A percentile compares a stretch with the other conserved stretches of the same genome.
phyloP scores from a whole-genome alignment of 2,113 vertebrate genomes.

The Hemibagrus wyckioides region DNA sequence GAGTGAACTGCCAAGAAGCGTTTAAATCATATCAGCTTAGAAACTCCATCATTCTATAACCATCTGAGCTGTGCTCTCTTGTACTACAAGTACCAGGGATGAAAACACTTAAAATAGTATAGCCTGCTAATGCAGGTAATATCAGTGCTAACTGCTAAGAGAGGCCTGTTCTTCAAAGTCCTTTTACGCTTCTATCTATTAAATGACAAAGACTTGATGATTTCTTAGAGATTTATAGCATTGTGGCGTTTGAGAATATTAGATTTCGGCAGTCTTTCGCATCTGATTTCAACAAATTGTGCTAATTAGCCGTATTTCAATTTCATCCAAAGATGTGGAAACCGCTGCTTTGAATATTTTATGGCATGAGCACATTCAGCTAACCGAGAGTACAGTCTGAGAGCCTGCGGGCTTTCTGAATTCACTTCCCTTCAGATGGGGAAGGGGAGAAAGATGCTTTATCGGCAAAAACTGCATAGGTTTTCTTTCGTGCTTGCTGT shows the following conservation, averaged over 20 bases:
- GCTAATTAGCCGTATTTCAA: constrained; percentile 40
- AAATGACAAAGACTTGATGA: background rate
- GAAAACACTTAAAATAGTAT: background rate
- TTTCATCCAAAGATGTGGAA: constrained; percentile 29
- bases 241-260: background rate
- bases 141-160: background rate
- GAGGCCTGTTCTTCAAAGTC: background rate
- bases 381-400: background rate
- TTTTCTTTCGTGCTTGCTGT: background rate
- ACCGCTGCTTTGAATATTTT: constrained; percentile 43
- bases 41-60: background rate
- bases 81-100: background rate
- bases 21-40: background rate
- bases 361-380: constrained; percentile 19
- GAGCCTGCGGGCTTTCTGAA: constrained; percentile 23
- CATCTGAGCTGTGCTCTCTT: background rate
- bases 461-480: constrained; percentile 15
- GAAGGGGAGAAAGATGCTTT: constrained; percentile 27
- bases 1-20: background rate
- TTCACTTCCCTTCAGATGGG: constrained; percentile 32
- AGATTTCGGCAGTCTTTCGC: background rate
- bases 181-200: background rate
- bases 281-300: background rate
- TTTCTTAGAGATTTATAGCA: too few relatives aligned
- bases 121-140: background rate